A percentile compares a stretch with the other conserved stretches of the same genome.
Evolutionary conservation across 2,113 vertebrate species (phyloP).

Genomic region (Oncorhynchus gorbuscha): DNA sequence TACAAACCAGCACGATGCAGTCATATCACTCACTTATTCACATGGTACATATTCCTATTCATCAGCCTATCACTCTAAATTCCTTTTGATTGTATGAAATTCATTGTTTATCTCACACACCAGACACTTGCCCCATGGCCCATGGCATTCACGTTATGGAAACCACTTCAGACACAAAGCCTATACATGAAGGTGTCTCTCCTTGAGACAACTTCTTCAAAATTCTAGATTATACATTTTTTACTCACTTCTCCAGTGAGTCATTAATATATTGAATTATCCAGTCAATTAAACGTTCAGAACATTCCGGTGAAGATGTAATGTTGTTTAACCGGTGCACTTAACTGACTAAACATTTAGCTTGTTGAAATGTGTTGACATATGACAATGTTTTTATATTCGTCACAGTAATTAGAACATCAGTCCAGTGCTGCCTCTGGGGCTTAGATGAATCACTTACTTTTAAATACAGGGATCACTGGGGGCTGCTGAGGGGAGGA

Average conservation of each 20-base stretch:
- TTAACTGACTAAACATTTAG: constrained; percentile 40
- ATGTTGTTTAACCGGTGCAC: constrained; percentile 9
- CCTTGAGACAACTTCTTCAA: background rate
- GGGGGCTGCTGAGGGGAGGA: too few relatives aligned
- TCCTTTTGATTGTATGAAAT: too few relatives aligned
- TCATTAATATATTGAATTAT: constrained; percentile 51
- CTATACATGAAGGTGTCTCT: background rate
- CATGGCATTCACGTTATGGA: too few relatives aligned
- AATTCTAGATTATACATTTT: background rate
- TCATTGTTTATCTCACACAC: too few relatives aligned
- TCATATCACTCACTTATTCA: too few relatives aligned
- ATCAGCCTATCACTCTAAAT: background rate
- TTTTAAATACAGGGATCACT: background rate
- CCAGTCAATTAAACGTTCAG: constrained; percentile 46
- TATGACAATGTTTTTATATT: background rate
- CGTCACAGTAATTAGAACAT: background rate
- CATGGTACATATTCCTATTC: too few relatives aligned
- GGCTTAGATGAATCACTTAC: background rate
- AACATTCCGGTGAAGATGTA: constrained; percentile 34
- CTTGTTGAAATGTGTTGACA: background rate
- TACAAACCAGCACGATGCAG: background rate
- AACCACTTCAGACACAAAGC: too few relatives aligned
- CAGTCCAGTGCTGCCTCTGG: background rate
- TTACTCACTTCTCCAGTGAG: constrained; percentile 11
- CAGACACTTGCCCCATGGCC: too few relatives aligned